Conservation (phyloP, 2,797 vertebrate genomes). For the Agapornis canus region DNA sequence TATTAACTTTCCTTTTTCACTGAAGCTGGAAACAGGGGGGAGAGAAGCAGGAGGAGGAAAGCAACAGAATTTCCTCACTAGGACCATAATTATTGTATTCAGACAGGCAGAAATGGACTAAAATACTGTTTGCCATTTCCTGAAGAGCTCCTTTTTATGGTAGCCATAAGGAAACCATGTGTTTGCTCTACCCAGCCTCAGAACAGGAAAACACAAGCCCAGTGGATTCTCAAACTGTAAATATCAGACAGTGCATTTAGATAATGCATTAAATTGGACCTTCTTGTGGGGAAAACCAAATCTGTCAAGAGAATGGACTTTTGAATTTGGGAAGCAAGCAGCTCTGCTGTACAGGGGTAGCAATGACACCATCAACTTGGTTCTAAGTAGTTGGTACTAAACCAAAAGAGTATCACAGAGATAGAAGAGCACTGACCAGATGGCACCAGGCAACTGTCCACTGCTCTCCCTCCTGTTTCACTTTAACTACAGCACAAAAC, state of each 20-base stretch:
- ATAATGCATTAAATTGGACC: slow-evolving; percentile 14
- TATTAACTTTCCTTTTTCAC: neutral
- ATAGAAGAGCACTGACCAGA: neutral
- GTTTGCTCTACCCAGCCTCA: neutral
- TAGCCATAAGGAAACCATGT: neutral
- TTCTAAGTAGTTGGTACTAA: neutral
- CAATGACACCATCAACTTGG: neutral
- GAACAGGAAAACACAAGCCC: neutral
- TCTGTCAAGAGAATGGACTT: neutral
- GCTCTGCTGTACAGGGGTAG: neutral
- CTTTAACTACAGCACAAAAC: neutral
- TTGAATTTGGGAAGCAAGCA: slow-evolving; percentile 9
- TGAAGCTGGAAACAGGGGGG: neutral
- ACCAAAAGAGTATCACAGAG: neutral
- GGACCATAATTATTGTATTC: neutral
- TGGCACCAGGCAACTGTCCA: neutral
- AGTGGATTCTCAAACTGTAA: neutral
- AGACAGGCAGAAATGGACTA: neutral
- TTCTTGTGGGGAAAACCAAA: slow-evolving; percentile 42
- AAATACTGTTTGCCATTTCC: neutral
- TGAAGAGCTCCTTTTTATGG: neutral
- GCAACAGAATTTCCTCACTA: neutral
- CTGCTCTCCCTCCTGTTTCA: neutral
- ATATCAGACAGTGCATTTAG: neutral
- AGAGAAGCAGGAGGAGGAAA: neutral